Evolutionary conservation across 2,797 vertebrate genomes (phyloP), one percentile per base, ranked within the genome.

Genomic region (Saxicola maurus): DNA sequence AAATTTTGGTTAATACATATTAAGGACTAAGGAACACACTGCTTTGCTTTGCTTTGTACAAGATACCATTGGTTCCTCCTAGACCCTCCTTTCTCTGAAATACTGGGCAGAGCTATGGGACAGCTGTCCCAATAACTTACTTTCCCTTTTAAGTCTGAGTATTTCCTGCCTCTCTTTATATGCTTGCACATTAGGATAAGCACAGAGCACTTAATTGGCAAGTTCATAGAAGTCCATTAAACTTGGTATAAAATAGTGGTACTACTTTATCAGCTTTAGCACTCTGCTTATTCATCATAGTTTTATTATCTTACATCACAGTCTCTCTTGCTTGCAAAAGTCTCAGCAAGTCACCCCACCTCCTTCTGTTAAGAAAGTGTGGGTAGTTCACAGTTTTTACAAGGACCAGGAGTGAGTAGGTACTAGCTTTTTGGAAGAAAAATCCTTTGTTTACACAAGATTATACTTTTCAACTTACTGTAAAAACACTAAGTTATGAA

Each of bases 341-440:
- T 55, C 83, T 92, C 95, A 71, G 97, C 97, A 96, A 56, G 64
- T 56, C 48, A 79, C 96, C 53, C 97, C 96, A 12, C 96, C 98
- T 9, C 97, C 95, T 85, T 96, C 98, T 68, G 82, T 94, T 53
- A 97, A 91, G 40, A 98, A 95, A 37, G 95, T 89, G 80, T 97
- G 97, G 9, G 87, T 86, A 59, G 95, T 95, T 81, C 95, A 96
- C 95, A 43, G 98, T 93, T 89, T 96, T 96, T 61, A 25, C 42
- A 31, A 61, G 89, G 92, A 40, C 97, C 97, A 83, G 97, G 96
- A 94, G 96, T 85, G 9, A 97, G 92, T 27, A 95, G 97, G 61
- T 96, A 13, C 96, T 86, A 53, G 11, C 6, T 49, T 96, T 71
- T 56, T 61, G 52, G 24, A 61, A 71, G 7, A 55, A 30, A 88